A percentile compares a stretch with the other conserved stretches of the same genome.
Evolutionary conservation across 1,140 invertebrate genomes (phyloP).

Genomic region (Drosophila micromelanica): DNA sequence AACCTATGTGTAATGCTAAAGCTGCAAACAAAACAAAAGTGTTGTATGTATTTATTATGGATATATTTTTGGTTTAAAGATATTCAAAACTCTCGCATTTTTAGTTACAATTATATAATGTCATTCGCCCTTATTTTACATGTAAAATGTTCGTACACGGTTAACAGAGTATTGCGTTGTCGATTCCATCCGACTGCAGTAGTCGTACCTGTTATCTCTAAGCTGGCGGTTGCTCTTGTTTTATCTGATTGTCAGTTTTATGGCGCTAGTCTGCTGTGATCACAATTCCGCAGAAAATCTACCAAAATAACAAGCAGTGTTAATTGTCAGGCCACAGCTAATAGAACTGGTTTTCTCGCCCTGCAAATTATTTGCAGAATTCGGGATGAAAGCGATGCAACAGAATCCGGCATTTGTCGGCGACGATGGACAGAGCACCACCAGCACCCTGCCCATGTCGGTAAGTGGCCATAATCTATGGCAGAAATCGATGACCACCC

Average conservation of each 20-base stretch:
- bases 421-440: constrained; percentile 74
- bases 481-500: constrained; percentile 14
- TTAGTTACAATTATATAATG: too few species aligned
- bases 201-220: constrained; percentile 16
- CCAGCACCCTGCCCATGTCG: constrained; percentile 72
- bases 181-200: neutral
- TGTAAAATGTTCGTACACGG: too few species aligned
- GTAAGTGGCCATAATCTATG: constrained; percentile 50
- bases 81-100: too few species aligned
- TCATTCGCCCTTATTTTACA: too few species aligned
- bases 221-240: constrained; percentile 6
- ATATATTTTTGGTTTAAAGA: too few species aligned
- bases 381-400: constrained; percentile 60
- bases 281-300: constrained; percentile 25
- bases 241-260: constrained; percentile 76
- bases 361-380: neutral
- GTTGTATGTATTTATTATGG: too few species aligned
- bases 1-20: too few species aligned
- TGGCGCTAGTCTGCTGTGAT: constrained; percentile 14
- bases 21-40: too few species aligned
- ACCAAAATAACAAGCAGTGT: constrained; percentile 30
- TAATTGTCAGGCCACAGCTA: constrained; percentile 27
- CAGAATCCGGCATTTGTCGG: constrained; percentile 73
- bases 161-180: too few species aligned
- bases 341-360: constrained; percentile 25